Evolutionary conservation across 1,140 invertebrate species (phyloP).

Genomic region (Phymastichus coffea): DNA sequence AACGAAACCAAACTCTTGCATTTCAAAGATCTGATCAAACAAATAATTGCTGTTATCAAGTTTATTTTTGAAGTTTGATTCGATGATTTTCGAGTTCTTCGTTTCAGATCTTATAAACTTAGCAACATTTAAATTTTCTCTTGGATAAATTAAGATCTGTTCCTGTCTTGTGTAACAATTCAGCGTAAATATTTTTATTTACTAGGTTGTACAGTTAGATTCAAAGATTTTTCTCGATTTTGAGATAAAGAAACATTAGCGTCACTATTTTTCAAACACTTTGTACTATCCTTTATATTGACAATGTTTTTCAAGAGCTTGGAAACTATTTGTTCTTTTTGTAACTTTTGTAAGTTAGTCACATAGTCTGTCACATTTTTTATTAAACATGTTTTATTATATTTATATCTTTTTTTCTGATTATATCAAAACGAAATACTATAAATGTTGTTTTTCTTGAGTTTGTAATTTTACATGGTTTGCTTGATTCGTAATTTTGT

Average conservation of each 20-base stretch:
- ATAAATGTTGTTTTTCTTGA: background rate
- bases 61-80: slow-evolving; percentile 1
- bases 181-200: background rate
- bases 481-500: background rate
- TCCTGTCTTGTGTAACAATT: background rate
- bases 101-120: background rate
- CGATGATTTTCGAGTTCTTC: no score
- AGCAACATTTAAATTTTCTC: background rate
- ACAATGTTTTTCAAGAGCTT: background rate
- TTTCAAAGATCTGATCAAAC: slow-evolving; percentile 1
- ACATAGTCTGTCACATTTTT: background rate
- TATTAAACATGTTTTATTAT: background rate
- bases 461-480: background rate
- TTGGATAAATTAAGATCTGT: background rate
- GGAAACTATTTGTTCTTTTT: background rate
- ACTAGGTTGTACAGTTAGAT: background rate
- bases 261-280: background rate
- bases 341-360: background rate
- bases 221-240: background rate
- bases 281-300: background rate
- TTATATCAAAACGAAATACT: background rate
- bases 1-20: no score
- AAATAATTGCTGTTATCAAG: background rate
- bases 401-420: background rate
- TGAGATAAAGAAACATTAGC: no score